A percentile compares a stretch with the other conserved stretches of the same genome.
Evolutionary conservation across 1,140 invertebrate genomes (phyloP).

Genomic region (Temnothorax curvispinosus): DNA sequence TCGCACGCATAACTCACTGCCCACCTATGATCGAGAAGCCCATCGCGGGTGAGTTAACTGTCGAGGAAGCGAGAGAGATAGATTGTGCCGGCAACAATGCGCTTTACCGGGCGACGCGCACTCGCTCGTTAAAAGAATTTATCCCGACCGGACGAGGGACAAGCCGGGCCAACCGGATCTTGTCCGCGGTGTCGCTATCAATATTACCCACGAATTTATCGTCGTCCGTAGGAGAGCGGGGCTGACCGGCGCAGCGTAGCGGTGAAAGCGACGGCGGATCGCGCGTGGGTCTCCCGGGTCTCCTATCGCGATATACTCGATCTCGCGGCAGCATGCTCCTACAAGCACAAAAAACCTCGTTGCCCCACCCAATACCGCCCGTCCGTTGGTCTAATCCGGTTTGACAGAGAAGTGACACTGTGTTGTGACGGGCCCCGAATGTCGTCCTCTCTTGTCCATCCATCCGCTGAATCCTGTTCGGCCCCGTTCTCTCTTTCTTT

Average conservation of each 20-base stretch:
- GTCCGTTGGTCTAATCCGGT: constrained; percentile 77
- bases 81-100: neutral
- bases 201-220: constrained; percentile 62
- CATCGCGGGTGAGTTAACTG: neutral
- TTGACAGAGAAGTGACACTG: constrained; percentile 78
- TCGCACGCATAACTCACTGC: constrained; percentile 37
- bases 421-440: constrained; percentile 77
- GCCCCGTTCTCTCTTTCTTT: constrained; percentile 37
- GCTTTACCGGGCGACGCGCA: neutral
- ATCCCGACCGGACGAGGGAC: constrained; percentile 31
- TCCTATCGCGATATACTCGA: constrained; percentile 23
- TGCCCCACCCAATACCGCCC: constrained; percentile 52
- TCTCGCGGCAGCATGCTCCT: constrained; percentile 35
- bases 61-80: constrained; percentile 3
- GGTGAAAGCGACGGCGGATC: constrained; percentile 57
- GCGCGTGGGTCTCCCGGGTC: constrained; percentile 33
- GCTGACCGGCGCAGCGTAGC: neutral
- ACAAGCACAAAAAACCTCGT: constrained; percentile 68
- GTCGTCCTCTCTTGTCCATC: constrained; percentile 52
- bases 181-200: constrained; percentile 56
- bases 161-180: constrained; percentile 33
- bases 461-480: constrained; percentile 68
- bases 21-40: constrained; percentile 29
- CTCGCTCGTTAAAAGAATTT: constrained; percentile 53
- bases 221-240: constrained; percentile 31